phyloP scores from a whole-genome alignment of 2,797 vertebrate species.

The Zalophus californianus region DNA sequence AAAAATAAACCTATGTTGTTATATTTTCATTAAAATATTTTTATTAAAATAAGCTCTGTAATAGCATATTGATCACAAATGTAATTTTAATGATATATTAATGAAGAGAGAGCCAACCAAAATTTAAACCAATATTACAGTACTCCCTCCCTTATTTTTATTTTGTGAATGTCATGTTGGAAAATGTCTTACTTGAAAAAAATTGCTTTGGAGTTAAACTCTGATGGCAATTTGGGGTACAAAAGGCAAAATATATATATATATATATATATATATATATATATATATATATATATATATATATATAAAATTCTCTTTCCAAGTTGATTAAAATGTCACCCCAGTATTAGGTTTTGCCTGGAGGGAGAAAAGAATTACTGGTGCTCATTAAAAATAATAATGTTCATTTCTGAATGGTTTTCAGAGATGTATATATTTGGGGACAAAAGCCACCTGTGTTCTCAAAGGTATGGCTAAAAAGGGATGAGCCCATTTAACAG shows the following conservation, averaged over 20 bases:
- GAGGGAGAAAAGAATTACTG: neutral
- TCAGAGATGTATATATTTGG: slow-evolving; percentile 27
- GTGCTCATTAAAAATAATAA: slow-evolving; percentile 68
- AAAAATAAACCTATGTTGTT: neutral
- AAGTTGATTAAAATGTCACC: slow-evolving; percentile 57
- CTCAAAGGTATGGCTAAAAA: slow-evolving; percentile 48
- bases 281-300: too few species aligned
- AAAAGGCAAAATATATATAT: neutral
- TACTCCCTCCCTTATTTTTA: neutral
- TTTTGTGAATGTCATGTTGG: neutral
- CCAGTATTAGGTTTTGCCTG: neutral
- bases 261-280: neutral
- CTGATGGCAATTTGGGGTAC: neutral
- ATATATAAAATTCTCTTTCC: neutral
- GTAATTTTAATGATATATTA: slow-evolving; percentile 3
- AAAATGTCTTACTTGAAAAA: slow-evolving; percentile 14
- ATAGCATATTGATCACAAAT: neutral
- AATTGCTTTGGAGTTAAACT: slow-evolving; percentile 41
- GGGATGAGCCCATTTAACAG: neutral
- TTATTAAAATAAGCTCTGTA: slow-evolving; percentile 28
- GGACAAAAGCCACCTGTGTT: neutral
- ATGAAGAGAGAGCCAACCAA: neutral
- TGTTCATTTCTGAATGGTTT: slow-evolving; percentile 45
- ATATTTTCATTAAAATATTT: neutral
- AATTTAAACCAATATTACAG: neutral